phyloP scores from a whole-genome alignment of 1,140 invertebrate genomes.

The Drosophila bocki region DNA sequence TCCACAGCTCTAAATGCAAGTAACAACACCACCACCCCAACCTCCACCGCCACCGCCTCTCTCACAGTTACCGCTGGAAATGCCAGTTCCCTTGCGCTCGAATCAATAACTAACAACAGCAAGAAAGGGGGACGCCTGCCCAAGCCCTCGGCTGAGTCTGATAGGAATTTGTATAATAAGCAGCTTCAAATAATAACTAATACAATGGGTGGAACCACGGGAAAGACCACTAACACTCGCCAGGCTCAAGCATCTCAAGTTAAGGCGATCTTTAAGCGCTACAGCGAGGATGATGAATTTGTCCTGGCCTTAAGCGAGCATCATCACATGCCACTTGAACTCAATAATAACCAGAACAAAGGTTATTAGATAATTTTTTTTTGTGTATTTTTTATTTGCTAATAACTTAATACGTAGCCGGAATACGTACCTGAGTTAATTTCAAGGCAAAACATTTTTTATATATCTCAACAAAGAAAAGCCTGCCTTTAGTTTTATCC shows the following conservation, averaged over 20 bases:
- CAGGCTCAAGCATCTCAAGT: slow-evolving; percentile 30
- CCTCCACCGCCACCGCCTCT: slow-evolving; percentile 4
- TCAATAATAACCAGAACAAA: slow-evolving; percentile 58
- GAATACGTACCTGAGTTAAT: slow-evolving; percentile 16
- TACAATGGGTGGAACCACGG: slow-evolving; percentile 51
- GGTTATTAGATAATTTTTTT: slow-evolving; percentile 27
- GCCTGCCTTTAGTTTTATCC: slow-evolving; percentile 3
- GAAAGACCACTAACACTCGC: slow-evolving; percentile 18
- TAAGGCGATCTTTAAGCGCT: slow-evolving; percentile 60
- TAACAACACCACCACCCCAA: slow-evolving; percentile 11
- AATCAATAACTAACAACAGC: slow-evolving; percentile 37
- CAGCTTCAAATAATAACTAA: slow-evolving; percentile 81
- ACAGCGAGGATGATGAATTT: slow-evolving; percentile 67
- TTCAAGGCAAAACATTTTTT: not conserved
- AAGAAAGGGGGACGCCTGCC: slow-evolving; percentile 50
- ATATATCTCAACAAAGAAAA: not conserved
- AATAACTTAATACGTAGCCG: slow-evolving; percentile 21
- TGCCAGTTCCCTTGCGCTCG: slow-evolving; percentile 4
- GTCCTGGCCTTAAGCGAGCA: slow-evolving; percentile 37
- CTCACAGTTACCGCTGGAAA: slow-evolving; percentile 13
- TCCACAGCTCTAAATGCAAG: slow-evolving; percentile 14
- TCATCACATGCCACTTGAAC: slow-evolving; percentile 25
- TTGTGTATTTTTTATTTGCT: not conserved
- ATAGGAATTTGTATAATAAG: slow-evolving; percentile 77
- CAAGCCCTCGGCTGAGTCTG: slow-evolving; percentile 62